Conservation (phyloP, 1,140 invertebrate genomes). For the Samia ricini region DNA sequence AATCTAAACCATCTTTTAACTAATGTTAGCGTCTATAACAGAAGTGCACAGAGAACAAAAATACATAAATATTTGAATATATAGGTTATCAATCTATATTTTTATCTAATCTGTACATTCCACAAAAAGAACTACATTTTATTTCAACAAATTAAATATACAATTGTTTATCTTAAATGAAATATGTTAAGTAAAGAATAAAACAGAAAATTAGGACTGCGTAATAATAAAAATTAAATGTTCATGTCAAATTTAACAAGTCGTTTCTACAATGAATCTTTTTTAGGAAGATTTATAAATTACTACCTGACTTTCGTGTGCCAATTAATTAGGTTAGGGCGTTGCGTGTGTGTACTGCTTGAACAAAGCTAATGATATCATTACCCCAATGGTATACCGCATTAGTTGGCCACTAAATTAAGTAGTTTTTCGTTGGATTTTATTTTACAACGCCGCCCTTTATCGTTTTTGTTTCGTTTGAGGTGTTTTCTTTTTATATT, state of each 20-base stretch:
- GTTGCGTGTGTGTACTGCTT: constrained; percentile 11
- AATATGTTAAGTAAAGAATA: neutral
- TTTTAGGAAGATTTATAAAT: constrained; percentile 6
- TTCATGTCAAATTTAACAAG: constrained; percentile 5
- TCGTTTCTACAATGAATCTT: constrained; percentile 1
- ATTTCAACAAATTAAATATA: no score
- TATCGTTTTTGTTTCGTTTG: neutral
- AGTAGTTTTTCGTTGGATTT: constrained; percentile 5
- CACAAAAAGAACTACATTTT: no score
- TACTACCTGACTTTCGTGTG: constrained; percentile 1
- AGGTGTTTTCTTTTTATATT: neutral
- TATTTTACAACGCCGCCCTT: constrained; percentile 3
- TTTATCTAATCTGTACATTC: no score
- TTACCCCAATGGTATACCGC: constrained; percentile 10
- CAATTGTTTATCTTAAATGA: no score
- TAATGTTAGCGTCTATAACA: no score
- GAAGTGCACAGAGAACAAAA: no score
- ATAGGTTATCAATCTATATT: no score
- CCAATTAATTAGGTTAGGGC: constrained; percentile 13
- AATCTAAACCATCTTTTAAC: no score
- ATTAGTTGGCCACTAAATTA: constrained; percentile 13
- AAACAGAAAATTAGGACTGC: neutral
- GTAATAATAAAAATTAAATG: neutral
- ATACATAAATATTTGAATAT: no score
- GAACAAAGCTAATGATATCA: constrained; percentile 12